Conservation (phyloP, 2,113 vertebrate genomes). For the Oreotrochilus melanogaster region DNA sequence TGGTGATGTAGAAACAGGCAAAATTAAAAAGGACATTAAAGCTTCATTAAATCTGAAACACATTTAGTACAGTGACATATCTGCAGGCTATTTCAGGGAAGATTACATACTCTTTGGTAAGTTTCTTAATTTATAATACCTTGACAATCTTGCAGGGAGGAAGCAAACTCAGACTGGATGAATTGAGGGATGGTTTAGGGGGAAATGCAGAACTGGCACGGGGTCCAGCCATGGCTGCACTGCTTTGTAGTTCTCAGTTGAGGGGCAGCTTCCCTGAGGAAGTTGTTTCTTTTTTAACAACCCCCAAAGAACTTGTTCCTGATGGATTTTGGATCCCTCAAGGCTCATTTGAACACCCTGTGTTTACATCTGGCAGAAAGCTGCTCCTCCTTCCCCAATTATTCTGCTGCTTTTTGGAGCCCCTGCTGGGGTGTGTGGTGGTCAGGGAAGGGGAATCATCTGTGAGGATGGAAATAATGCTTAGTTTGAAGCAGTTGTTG, state of each 20-base stretch:
- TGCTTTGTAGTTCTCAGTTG: background rate
- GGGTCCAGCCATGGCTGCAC: background rate
- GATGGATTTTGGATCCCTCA: background rate
- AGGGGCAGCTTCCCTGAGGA: background rate
- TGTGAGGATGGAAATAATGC: background rate
- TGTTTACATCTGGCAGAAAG: background rate
- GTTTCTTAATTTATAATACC: constrained; percentile 88
- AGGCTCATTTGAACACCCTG: background rate
- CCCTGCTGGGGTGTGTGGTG: background rate
- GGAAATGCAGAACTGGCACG: background rate
- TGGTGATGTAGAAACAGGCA: constrained; percentile 87
- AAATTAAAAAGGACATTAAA: constrained; percentile 91
- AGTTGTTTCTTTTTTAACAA: fast-evolving
- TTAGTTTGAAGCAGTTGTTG: background rate
- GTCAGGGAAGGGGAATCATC: background rate
- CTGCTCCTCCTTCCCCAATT: background rate
- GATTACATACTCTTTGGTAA: constrained; percentile 85
- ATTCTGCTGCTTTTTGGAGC: background rate
- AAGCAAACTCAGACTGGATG: constrained; percentile 39
- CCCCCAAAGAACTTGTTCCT: background rate
- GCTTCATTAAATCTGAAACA: constrained; percentile 91
- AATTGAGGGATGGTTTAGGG: constrained; percentile 42
- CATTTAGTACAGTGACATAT: constrained; percentile 90
- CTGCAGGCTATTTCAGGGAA: constrained; percentile 86
- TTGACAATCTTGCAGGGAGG: constrained; percentile 74